phyloP scores from a whole-genome alignment of 2,888 invertebrate species.

The Hololepta plana region DNA sequence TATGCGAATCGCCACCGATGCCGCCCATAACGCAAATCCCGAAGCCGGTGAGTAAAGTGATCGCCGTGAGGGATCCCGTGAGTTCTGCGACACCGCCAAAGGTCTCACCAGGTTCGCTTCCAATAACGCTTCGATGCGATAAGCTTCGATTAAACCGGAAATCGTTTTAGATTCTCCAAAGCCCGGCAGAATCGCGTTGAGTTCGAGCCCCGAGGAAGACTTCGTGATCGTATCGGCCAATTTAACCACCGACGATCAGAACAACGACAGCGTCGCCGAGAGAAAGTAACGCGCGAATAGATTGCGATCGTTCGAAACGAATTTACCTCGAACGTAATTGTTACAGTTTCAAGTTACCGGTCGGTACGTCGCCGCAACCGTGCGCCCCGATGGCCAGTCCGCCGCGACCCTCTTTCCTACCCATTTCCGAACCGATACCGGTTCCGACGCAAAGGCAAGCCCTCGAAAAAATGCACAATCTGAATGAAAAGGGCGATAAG shows the following conservation, averaged over 20 bases:
- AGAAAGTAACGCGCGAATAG: conserved; percentile 18
- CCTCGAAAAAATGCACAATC: conserved; percentile 27
- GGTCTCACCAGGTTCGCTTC: conserved; percentile 19
- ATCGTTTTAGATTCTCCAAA: conserved; percentile 23
- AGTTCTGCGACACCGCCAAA: conserved; percentile 19
- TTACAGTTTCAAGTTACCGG: conserved; percentile 5
- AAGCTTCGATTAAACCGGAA: conserved; percentile 2
- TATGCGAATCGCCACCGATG: too few species aligned
- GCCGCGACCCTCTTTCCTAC: conserved; percentile 46
- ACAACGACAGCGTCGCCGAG: conserved; percentile 14
- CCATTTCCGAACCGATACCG: conserved; percentile 59
- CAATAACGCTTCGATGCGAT: too few species aligned
- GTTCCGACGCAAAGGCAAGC: conserved; percentile 47
- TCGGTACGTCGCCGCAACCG: conserved; percentile 10
- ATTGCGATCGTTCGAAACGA: not conserved
- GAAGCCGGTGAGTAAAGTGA: too few species aligned
- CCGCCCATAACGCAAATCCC: too few species aligned
- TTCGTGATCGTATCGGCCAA: conserved; percentile 65
- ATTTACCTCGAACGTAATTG: not conserved
- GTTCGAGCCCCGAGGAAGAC: conserved; percentile 59
- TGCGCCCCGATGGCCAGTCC: conserved; percentile 30
- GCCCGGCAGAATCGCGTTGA: conserved; percentile 22
- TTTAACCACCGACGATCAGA: conserved; percentile 35
- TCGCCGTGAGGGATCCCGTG: too few species aligned
- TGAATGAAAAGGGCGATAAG: conserved; percentile 8